Conservation (phyloP, 2,113 vertebrate genomes). For the Halcyon malimbica region DNA sequence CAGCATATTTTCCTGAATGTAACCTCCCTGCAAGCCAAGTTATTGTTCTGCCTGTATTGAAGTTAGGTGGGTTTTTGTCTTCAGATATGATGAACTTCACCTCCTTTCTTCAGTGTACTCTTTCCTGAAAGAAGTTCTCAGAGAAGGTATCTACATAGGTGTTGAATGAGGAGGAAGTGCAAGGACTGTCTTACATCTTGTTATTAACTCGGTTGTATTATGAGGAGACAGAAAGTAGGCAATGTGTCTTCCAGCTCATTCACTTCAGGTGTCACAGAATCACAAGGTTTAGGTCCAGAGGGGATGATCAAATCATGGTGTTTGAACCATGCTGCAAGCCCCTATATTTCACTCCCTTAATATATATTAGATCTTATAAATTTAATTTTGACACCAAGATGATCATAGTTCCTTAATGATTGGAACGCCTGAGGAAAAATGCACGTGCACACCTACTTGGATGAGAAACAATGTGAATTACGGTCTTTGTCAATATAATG, state of each 20-base stretch:
- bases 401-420: neutral
- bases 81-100: neutral
- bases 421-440: constrained; percentile 13
- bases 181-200: neutral
- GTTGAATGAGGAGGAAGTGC: neutral
- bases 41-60: neutral
- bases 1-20: neutral
- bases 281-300: neutral
- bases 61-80: neutral
- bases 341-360: neutral
- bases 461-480: neutral
- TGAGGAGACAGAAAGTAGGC: neutral
- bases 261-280: neutral
- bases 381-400: neutral
- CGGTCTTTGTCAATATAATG: neutral
- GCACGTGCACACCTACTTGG: neutral
- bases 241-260: neutral
- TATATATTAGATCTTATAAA: neutral
- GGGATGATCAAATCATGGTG: neutral
- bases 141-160: neutral
- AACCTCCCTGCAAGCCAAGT: neutral
- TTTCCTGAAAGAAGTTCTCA: neutral
- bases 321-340: neutral
- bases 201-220: neutral
- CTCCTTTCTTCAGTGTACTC: neutral